Base-by-base conservation (phyloP, 2,888 invertebrate species). In the Patella pellucida region DNA sequence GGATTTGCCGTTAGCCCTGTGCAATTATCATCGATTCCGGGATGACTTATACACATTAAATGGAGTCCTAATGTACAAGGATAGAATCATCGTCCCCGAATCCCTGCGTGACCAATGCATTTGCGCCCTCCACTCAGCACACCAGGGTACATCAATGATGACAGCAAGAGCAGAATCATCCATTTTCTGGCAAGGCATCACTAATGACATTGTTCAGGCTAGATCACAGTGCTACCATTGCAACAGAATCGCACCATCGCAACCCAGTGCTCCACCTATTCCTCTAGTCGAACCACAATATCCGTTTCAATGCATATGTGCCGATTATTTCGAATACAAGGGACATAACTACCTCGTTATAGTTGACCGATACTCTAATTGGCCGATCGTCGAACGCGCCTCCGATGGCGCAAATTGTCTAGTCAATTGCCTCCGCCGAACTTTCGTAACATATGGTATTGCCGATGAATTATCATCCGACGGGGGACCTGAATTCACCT, bases 351-450 rank as follows among this genome's bases (percentile, higher is more conserved):
- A 81, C 71, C 75, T 82, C 9, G 81, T 82, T 5, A 72, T 83
- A 3, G 84, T 84, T 2, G 83, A 84, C 76, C 62, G 83, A 50
- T 85, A 81, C 69, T 79, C 79, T 56, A 85, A 84, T 81, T 82
- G n/a, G n/a, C n/a, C n/a, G n/a, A n/a, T n/a, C n/a, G n/a, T n/a
- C n/a, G n/a, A n/a, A n/a, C n/a, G n/a, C 82, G 83, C 81, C 81
- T 74, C 80, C 4, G 81, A 81, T 52, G 79, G 80, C 52, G 73
- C 82, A 16, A 7, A 52, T 5, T 83, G 82, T 5, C 76, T 83
- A 16, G 77, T 82, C n/a, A n/a, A 23, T 16, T 68, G 80, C 72
- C 78, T 85, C 0, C 77, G 84, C 3, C 74, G 76, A 12, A 77
- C 76, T 23, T 85, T 85, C 54, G 78, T 75, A 12, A 84, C 83